Conservation (phyloP, 2,797 vertebrate species). For the Sebastes hubbsi region DNA sequence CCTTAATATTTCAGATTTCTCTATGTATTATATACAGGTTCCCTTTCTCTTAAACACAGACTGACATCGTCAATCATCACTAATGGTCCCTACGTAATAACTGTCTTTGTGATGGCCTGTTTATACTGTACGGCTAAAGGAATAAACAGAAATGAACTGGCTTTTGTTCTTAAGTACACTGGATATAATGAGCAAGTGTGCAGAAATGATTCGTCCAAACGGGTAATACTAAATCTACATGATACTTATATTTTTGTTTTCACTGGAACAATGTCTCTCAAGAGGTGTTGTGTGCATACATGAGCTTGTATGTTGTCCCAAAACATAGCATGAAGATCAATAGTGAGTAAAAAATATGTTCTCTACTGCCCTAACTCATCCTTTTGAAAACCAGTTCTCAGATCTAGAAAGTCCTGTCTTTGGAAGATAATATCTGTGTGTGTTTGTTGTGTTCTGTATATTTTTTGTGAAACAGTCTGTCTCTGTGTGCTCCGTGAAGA, state of each 20-base stretch:
- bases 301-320: slow-evolving; percentile 34
- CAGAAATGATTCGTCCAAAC: slow-evolving; percentile 51
- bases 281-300: slow-evolving; percentile 54
- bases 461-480: slow-evolving; percentile 34
- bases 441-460: background rate
- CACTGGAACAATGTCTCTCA: slow-evolving; percentile 45
- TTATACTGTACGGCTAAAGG: slow-evolving; percentile 36
- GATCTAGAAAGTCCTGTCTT: slow-evolving; percentile 46
- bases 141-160: slow-evolving; percentile 60
- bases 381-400: slow-evolving; percentile 30
- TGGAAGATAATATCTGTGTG: slow-evolving; percentile 43
- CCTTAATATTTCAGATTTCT: slow-evolving; percentile 60
- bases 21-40: slow-evolving; percentile 79
- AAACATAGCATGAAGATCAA: slow-evolving; percentile 47
- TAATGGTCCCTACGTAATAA: slow-evolving; percentile 71
- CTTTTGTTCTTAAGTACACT: slow-evolving; percentile 56
- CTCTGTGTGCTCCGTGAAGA: background rate
- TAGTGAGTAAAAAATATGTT: slow-evolving; percentile 27
- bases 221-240: slow-evolving; percentile 54
- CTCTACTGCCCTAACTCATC: slow-evolving; percentile 18
- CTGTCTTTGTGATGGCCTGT: slow-evolving; percentile 36
- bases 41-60: slow-evolving; percentile 71
- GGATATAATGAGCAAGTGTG: slow-evolving; percentile 65
- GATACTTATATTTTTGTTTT: slow-evolving; percentile 19
- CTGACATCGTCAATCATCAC: slow-evolving; percentile 46